These are phyloP conservation scores for Ariolimax columbianus DNA, from an alignment of 2,888 invertebrate genomes.

Conservation along the genomic window DNA sequence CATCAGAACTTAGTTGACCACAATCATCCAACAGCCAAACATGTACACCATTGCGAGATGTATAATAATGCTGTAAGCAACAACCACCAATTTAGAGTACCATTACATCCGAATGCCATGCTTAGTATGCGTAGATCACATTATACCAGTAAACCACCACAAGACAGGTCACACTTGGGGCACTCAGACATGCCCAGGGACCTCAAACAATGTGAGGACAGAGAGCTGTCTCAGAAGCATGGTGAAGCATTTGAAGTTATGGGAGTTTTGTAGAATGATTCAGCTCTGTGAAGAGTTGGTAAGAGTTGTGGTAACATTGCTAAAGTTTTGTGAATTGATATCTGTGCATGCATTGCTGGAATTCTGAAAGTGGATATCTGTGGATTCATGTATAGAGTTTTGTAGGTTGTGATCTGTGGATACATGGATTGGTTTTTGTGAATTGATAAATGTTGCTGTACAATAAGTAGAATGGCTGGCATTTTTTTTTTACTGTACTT, in stretches of 20 bases:
- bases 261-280: conserved; percentile 54
- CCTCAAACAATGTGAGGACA: conserved; percentile 55
- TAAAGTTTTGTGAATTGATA: too few species aligned
- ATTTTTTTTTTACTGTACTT: too few species aligned
- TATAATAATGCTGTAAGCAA: conserved; percentile 30
- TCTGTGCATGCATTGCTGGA: too few species aligned
- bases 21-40: conserved; percentile 35
- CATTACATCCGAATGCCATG: conserved; percentile 31
- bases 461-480: too few species aligned
- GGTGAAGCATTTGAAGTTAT: conserved; percentile 69
- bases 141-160: conserved; percentile 6
- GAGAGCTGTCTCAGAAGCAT: conserved; percentile 62
- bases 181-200: conserved; percentile 29
- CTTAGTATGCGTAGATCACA: conserved; percentile 61
- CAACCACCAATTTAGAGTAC: not conserved
- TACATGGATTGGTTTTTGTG: not conserved
- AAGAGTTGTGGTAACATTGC: too few species aligned
- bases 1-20: conserved; percentile 7
- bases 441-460: too few species aligned
- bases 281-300: not conserved
- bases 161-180: conserved; percentile 47
- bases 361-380: too few species aligned
- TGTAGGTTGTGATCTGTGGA: too few species aligned
- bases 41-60: conserved; percentile 31
- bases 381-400: too few species aligned